A percentile compares a stretch with the other conserved stretches of the same genome.
These are phyloP conservation scores for Ceriagrion tenellum DNA, from an alignment of 2,888 invertebrate genomes.

Conservation along the genomic window DNA sequence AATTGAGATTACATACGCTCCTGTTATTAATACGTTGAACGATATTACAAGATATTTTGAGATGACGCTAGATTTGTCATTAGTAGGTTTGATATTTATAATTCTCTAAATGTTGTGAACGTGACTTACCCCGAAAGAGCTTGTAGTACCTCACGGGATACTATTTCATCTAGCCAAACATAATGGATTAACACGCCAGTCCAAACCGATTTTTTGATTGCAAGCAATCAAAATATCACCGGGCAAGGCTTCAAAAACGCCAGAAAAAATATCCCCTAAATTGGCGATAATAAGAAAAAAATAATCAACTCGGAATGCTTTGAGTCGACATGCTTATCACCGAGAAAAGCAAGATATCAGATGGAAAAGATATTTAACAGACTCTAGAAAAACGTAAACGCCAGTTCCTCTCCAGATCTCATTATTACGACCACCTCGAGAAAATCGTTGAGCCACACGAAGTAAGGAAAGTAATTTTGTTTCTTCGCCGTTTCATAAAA, in stretches of 20 bases:
- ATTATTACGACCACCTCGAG: background rate
- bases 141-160: background rate
- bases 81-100: too few relatives aligned
- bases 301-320: background rate
- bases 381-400: background rate
- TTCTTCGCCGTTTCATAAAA: background rate
- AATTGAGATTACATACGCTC: too few relatives aligned
- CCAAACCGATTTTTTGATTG: background rate
- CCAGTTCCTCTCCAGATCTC: background rate
- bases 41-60: too few relatives aligned
- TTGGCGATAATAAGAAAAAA: background rate
- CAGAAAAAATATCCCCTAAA: background rate
- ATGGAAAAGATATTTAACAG: background rate
- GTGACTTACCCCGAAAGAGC: too few relatives aligned
- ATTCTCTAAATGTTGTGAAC: too few relatives aligned
- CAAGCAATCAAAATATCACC: background rate
- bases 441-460: background rate
- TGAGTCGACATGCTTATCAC: background rate
- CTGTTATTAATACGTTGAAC: too few relatives aligned
- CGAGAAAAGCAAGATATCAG: background rate
- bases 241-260: background rate
- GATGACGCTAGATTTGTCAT: too few relatives aligned
- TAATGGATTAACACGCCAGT: background rate
- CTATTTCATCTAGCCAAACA: background rate
- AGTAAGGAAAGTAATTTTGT: background rate